Evolutionary conservation across 2,888 invertebrate genomes (phyloP), one percentile per base, ranked within the genome.

Genomic region (Brachypalpus laphriformis): DNA sequence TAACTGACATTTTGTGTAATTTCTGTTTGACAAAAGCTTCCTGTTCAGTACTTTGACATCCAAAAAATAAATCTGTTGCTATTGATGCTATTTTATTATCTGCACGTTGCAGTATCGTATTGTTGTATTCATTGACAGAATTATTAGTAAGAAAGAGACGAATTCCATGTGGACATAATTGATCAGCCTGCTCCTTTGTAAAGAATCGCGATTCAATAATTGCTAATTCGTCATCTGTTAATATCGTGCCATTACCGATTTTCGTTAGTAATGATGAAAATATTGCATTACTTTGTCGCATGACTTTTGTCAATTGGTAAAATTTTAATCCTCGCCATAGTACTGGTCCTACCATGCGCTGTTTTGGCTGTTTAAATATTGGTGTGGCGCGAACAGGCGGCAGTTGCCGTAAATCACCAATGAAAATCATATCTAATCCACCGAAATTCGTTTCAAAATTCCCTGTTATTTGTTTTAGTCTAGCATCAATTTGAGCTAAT

Each of bases 351-450:
- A 59, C 74, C 28, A 89, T 87, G 7, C 40, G 20, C 40, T 85
- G 80, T 71, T 87, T 88, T 37, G 47, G 22, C 63, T 87, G 87
- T 72, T 88, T 89, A 59, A 87, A 90, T 25, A 90, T 89, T 37
- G 89, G 87, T 31, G 89, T 91, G 11, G 88, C 87, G 25, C 86
- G 68, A 16, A 90, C 91, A 37, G 91, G 89, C 31, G 90, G 90
- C 61, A 90, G 72, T 87, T 91, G 91, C 8, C 90, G 86, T 42
- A 91, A 87, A 88, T 91, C 91, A 18, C 90, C 90, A 82, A 89
- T 89, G 2, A 90, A 88, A 82, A 91, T 89, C 0, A 91, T 63
- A 72, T 91, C 88, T 20, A 90, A 45, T 40, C 90, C 89, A 31
- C 89, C 90, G 86, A 91, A 91, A 87, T 88, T 68, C n/a, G 37